Evolutionary conservation across 2,113 vertebrate genomes (phyloP), one percentile per base, ranked within the genome.

Genomic region (Dromaius novaehollandiae): DNA sequence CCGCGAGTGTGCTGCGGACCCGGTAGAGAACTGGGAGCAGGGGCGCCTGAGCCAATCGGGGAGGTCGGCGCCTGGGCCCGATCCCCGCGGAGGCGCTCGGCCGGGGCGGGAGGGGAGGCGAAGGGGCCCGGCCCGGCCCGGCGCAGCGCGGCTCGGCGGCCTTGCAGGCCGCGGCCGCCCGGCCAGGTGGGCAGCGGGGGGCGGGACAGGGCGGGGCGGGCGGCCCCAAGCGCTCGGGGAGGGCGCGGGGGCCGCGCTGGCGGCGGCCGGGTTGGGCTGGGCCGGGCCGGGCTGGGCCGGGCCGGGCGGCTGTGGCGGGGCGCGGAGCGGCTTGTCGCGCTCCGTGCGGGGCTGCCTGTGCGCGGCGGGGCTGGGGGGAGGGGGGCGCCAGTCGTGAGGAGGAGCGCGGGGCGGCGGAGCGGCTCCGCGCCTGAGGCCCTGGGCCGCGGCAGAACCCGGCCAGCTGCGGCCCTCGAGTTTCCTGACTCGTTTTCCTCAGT

Each of bases 401-500:
- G 71, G 5, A 24, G 82, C 2, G 38, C 6, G 38, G 13, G 22
- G 11, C 28, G 13, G 13, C 19, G 46, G 28, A 19, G 26, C 56
- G 14, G 36, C 21, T 18, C n/a, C 19, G 25, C 7, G 32, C 73
- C 20, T 7, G 40, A 1, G 48, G 44, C 25, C 30, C 7, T 6
- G 28, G 46, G 58, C 25, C 53, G 3, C 8, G 32, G 81, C 69
- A 5, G 58, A 9, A 25, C 6, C 34, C 26, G 17, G 53, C 69
- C 24, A 16, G 26, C 4, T 28, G 46, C 4, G 38, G 51, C 8
- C 3, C 18, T 8, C 1, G n/a, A 11, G 8, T 48, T 25, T 22
- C 16, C 30, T 3, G 36, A 3, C 2, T 5, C 1, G 2, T 11
- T 38, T 5, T 30, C 13, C 9, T n/a, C 40, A 3, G 30, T 2